These are phyloP conservation scores for Salvelinus namaycush DNA, from an alignment of 2,113 vertebrate species.

Conservation along the genomic window DNA sequence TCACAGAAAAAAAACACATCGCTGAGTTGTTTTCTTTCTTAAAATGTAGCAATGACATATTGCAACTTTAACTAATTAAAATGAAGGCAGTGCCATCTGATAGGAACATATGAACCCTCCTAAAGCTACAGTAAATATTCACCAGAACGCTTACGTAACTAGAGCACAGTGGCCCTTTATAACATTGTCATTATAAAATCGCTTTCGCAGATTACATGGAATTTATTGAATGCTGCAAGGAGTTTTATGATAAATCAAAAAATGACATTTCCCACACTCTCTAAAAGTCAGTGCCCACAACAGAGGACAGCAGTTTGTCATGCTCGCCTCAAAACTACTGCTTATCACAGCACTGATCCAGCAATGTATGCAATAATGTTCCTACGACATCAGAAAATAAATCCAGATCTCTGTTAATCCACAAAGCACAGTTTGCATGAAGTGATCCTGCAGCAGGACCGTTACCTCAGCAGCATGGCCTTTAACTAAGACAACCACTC, in stretches of 20 bases:
- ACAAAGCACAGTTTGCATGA: constrained; percentile 53
- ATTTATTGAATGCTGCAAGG: constrained; percentile 17
- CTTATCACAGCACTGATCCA: constrained; percentile 46
- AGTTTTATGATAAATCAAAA: constrained; percentile 34
- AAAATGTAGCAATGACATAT: background rate
- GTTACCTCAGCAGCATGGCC: constrained; percentile 45
- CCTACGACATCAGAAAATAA: constrained; percentile 62
- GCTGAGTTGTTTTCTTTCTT: background rate
- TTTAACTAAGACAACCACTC: constrained; percentile 15
- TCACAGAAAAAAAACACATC: background rate
- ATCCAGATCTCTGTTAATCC: constrained; percentile 66
- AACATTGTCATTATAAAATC: constrained; percentile 27
- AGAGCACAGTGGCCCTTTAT: constrained; percentile 29
- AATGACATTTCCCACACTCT: constrained; percentile 29
- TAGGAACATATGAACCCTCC: background rate
- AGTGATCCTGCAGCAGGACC: constrained; percentile 36
- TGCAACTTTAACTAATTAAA: background rate
- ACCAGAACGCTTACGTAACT: constrained; percentile 16
- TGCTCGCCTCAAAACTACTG: constrained; percentile 35
- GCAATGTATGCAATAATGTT: constrained; percentile 47
- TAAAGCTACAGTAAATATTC: constrained; percentile 16
- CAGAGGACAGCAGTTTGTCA: constrained; percentile 57
- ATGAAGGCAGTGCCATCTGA: too few species aligned
- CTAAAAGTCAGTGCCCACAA: constrained; percentile 51
- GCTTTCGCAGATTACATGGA: constrained; percentile 37